Evolutionary conservation across 2,888 invertebrate genomes (phyloP), one percentile per base, ranked within the genome.

Genomic region (Encarsia formosa): DNA sequence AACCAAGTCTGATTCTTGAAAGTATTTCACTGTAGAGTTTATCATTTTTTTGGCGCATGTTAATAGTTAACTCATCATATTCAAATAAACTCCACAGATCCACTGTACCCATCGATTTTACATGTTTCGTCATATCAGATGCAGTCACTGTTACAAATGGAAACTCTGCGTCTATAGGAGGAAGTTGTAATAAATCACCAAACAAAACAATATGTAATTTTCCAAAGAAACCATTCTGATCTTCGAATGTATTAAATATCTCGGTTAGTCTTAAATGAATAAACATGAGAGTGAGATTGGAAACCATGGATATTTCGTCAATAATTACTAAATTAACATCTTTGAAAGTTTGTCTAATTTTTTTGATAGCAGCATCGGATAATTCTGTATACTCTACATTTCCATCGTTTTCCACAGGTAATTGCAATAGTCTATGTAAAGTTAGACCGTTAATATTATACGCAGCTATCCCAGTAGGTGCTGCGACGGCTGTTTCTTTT

Each of bases 381-480:
- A 68, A 53, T 16, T 54, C 44, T 35, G 47, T 59, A 60, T 66
- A 69, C 40, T 65, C 64, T 2, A 66, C 59, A 15, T 63, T 65
- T 38, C 55, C 24, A 9, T 64, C 62, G 51, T 67, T 64, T 51
- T 70, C 68, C 29, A n/a, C n/a, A n/a, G n/a, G n/a, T n/a, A n/a
- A n/a, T n/a, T n/a, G n/a, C n/a, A n/a, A n/a, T n/a, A n/a, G 18
- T 42, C 49, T 42, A 41, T 70, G 65, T 20, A 68, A 49, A 37
- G 66, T 70, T 19, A 69, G 56, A 39, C 66, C 67, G 46, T 65
- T 4, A n/a, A 71, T 61, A 57, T 69, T 69, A 48, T 66, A 69
- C 68, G n/a, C n/a, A n/a, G n/a, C n/a, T n/a, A n/a, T n/a, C n/a
- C n/a, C n/a, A n/a, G n/a, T n/a, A n/a, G n/a, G n/a, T n/a, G n/a